Base-by-base conservation (phyloP, 1,140 invertebrate genomes). In the Drosophila paulistorum region DNA sequence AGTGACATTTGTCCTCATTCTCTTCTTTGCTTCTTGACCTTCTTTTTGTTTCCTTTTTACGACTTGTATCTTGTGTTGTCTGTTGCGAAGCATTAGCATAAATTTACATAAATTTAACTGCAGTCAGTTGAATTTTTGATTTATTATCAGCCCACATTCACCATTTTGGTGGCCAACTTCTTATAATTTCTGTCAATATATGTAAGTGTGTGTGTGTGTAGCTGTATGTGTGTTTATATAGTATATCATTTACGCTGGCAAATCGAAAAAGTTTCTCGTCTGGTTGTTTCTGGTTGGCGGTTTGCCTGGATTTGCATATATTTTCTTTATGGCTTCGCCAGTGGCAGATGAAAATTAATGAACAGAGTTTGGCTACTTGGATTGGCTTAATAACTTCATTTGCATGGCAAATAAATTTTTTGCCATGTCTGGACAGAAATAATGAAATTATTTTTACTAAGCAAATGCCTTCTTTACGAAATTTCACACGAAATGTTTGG, bases 191-290 rank as follows among this genome's bases (percentile, higher is more conserved):
- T 66, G 65, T 70, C 65, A 74, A 79, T 59, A 37, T 59, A 4
- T 20, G 33, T 10, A 3, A 11, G 48, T 37, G 35, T 37, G 35
- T 37, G 35, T 58, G 42, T 54, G 74, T 54, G 62, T 58, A n/a
- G 57, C 63, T 66, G 23, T 1, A 3, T 58, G 42, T 57, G 14
- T 62, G 68, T 65, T 76, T 82, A 64, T 51, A 57, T 59, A 55
- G 54, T 60, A 62, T 68, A 86, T 79, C 74, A 89, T 74, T 87
- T 87, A 74, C 79, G 70, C 74, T 23, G 62, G 59, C 30, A 81
- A 87, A 84, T 84, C 77, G 85, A 89, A 89, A 87, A 87, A 84
- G 42, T 87, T 87, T 76, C 14, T 48, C 9, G 57, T 58, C 48
- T 54, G 13, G 55, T 14, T 13, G 14, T 35, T 72, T 30, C 30